Evolutionary conservation across 2,797 vertebrate genomes (phyloP).

Genomic region (Etheostoma nigrum): DNA sequence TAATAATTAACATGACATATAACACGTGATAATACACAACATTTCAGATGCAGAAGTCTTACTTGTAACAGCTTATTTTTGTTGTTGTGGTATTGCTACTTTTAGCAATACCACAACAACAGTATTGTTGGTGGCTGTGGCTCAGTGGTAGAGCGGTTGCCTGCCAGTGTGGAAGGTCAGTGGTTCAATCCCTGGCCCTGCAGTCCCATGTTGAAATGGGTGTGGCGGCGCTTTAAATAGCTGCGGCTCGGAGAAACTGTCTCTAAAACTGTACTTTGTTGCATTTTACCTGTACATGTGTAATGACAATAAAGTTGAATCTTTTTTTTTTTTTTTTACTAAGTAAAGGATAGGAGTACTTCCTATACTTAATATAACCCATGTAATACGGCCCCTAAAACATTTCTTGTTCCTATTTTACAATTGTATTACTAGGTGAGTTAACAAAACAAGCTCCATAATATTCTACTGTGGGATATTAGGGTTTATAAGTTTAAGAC

Average conservation of each 20-base stretch:
- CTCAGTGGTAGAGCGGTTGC: too few relatives aligned
- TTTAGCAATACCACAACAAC: not conserved
- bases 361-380: not conserved
- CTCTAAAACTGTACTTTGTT: too few relatives aligned
- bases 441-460: conserved; percentile 1
- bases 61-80: not conserved
- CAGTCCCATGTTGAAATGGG: too few relatives aligned
- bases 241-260: too few relatives aligned
- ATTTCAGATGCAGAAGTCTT: not conserved
- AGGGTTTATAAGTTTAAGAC: conserved; percentile 39
- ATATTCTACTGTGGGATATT: conserved; percentile 2
- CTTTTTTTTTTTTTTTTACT: not conserved
- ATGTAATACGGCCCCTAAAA: not conserved
- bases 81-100: not conserved
- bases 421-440: not conserved
- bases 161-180: too few relatives aligned
- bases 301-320: too few relatives aligned
- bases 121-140: too few relatives aligned
- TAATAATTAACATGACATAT: not conserved
- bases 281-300: too few relatives aligned
- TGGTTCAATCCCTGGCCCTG: too few relatives aligned
- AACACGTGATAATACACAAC: not conserved
- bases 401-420: conserved; percentile 15
- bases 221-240: too few relatives aligned
- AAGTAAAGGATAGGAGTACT: not conserved